Conservation (phyloP, 2,113 vertebrate species). For the Piaya cayana region DNA sequence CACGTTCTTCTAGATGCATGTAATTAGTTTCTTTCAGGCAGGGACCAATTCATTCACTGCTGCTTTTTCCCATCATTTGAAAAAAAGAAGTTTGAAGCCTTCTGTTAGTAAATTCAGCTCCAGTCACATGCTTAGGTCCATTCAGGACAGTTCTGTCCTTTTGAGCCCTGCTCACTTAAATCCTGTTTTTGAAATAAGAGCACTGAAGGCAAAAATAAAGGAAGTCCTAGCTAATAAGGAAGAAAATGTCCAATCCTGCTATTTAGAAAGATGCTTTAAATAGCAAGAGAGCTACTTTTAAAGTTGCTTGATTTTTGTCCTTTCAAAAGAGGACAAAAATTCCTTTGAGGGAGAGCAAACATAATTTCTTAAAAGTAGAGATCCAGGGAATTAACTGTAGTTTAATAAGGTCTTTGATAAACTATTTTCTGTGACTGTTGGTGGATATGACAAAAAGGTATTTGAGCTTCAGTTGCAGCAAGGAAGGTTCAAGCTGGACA, state of each 20-base stretch:
- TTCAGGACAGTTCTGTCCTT: background rate
- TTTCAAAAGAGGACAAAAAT: background rate
- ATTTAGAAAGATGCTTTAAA: background rate
- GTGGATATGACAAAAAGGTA: background rate
- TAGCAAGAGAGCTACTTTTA: background rate
- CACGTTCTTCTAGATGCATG: slow-evolving; percentile 3
- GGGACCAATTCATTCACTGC: background rate
- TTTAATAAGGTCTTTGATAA: slow-evolving; percentile 1
- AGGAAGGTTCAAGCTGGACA: background rate
- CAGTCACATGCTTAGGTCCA: background rate
- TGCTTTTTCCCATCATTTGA: background rate
- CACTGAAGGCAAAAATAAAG: background rate
- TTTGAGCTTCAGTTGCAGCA: slow-evolving; percentile 7
- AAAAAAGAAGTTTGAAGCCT: background rate
- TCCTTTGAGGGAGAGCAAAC: background rate
- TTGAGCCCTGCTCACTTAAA: background rate
- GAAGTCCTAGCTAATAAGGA: background rate
- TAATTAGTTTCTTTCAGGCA: slow-evolving; percentile 25
- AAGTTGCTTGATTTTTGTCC: slow-evolving; percentile 1
- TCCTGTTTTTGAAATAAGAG: background rate
- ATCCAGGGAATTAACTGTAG: background rate
- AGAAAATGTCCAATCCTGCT: background rate
- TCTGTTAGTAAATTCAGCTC: background rate
- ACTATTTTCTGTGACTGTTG: background rate
- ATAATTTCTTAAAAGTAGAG: background rate